phyloP scores from a whole-genome alignment of 2,888 invertebrate species.

The Trissolcus japonicus region DNA sequence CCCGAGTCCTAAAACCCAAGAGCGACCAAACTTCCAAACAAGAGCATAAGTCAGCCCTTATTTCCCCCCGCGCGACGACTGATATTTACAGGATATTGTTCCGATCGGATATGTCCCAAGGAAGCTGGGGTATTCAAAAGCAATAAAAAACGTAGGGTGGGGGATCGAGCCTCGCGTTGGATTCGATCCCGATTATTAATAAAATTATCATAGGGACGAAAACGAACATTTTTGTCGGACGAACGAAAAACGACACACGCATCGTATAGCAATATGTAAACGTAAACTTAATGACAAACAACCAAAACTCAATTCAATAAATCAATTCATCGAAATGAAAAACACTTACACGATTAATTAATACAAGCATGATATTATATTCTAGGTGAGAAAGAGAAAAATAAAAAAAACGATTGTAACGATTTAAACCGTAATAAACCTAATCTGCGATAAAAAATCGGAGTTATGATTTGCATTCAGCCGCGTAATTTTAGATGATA shows the following conservation, averaged over 20 bases:
- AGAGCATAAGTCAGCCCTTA: conserved; percentile 42
- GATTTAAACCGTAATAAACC: conserved; percentile 13
- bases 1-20: conserved; percentile 43
- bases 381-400: background rate
- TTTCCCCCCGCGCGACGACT: conserved; percentile 63
- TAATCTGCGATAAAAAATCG: background rate
- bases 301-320: conserved; percentile 2
- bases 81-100: conserved; percentile 77
- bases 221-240: conserved; percentile 20
- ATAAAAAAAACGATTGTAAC: conserved; percentile 34
- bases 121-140: conserved; percentile 76
- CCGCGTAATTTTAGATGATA: conserved; percentile 11
- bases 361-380: conserved; percentile 13
- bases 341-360: conserved; percentile 21
- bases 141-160: conserved; percentile 73
- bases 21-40: conserved; percentile 1
- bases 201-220: conserved; percentile 37
- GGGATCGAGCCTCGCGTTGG: conserved; percentile 60
- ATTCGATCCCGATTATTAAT: conserved; percentile 61
- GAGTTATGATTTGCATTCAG: conserved; percentile 11
- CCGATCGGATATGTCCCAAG: conserved; percentile 74
- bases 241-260: conserved; percentile 40
- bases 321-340: conserved; percentile 8
- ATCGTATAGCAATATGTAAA: conserved; percentile 50
- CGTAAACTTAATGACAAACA: conserved; percentile 7